Conservation (phyloP, 2,797 vertebrate species). For the Crenuchus spilurus region DNA sequence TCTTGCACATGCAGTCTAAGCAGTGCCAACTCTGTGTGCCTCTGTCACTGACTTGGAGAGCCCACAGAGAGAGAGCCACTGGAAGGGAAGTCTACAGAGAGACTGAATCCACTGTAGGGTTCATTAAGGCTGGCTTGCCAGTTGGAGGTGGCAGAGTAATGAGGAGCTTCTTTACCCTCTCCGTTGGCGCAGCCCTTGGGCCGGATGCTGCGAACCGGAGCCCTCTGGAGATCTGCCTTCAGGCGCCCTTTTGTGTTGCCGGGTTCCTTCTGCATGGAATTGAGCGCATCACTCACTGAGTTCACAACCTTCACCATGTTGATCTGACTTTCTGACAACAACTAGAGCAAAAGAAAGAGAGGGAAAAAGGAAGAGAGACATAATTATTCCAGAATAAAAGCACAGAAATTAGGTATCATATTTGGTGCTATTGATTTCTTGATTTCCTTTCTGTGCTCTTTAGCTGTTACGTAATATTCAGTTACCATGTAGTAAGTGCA, state of each 20-base stretch:
- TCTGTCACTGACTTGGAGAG: constrained; percentile 30
- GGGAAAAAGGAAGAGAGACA: neutral
- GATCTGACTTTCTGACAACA: constrained; percentile 84
- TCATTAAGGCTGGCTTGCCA: constrained; percentile 36
- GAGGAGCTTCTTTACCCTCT: constrained; percentile 51
- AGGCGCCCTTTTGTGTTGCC: constrained; percentile 69
- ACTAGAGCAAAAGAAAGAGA: constrained; percentile 61
- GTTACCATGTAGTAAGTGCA: too few species aligned
- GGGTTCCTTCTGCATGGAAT: constrained; percentile 78
- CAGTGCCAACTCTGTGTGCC: constrained; percentile 25
- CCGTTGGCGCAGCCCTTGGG: constrained; percentile 78
- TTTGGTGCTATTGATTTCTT: neutral
- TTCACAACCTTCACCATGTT: constrained; percentile 84
- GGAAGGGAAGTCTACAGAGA: constrained; percentile 1
- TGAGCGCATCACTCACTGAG: constrained; percentile 79
- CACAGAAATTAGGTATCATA: neutral
- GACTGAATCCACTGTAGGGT: constrained; percentile 17
- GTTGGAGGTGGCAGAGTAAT: constrained; percentile 24
- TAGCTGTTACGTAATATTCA: too few species aligned
- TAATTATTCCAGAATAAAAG: neutral
- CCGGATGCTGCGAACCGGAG: constrained; percentile 64
- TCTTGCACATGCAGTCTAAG: constrained; percentile 22
- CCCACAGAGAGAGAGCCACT: constrained; percentile 7
- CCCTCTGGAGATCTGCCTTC: constrained; percentile 83
- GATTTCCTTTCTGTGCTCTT: too few species aligned